Percentiles rank a stretch among this genome's conserved stretches.
phyloP scores from a whole-genome alignment of 2,797 vertebrate genomes.

The Malurus leucopterus region DNA sequence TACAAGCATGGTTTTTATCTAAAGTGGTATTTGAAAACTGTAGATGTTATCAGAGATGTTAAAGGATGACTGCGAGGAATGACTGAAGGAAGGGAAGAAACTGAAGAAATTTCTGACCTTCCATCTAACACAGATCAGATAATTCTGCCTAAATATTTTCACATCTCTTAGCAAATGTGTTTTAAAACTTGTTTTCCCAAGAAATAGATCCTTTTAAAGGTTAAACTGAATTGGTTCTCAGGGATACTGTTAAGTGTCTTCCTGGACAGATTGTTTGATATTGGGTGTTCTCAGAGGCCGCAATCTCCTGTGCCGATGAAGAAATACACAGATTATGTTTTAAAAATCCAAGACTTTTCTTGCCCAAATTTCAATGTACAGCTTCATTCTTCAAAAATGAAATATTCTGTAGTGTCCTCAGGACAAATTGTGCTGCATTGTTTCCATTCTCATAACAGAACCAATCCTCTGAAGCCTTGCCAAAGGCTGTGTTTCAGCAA shows the following conservation, averaged over 20 bases:
- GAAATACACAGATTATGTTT: neutral
- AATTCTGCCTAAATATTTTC: slow-evolving; percentile 13
- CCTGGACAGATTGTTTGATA: neutral
- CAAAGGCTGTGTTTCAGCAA: slow-evolving; percentile 6
- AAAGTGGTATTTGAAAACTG: neutral
- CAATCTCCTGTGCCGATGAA: neutral
- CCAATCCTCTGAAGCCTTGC: neutral
- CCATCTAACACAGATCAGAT: neutral
- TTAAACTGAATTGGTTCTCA: neutral
- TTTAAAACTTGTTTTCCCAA: neutral
- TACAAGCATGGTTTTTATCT: neutral
- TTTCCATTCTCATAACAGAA: neutral
- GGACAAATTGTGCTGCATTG: neutral
- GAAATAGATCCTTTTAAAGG: neutral
- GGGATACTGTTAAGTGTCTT: neutral
- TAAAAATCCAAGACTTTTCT: neutral
- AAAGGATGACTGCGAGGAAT: neutral
- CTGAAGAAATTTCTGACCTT: neutral
- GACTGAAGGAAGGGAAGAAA: neutral
- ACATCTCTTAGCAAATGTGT: neutral
- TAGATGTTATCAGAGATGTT: neutral
- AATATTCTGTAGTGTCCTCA: neutral
- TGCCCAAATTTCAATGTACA: neutral
- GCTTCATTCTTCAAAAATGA: neutral
- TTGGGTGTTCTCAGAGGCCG: neutral